Base-by-base conservation (phyloP, 2,113 vertebrate species). In the Numida meleagris region DNA sequence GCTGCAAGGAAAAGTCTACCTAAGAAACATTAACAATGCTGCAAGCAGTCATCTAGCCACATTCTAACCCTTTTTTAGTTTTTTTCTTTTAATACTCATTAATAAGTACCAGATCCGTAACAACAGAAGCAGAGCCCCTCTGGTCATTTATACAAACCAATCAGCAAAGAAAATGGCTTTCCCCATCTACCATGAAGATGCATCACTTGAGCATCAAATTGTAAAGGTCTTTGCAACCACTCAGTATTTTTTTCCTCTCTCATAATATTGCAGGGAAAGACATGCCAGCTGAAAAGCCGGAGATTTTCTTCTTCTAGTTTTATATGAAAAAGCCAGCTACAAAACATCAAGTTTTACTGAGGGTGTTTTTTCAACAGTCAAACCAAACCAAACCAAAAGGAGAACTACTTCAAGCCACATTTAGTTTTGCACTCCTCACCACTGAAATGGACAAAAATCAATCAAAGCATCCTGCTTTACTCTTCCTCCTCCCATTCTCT, bases 391-490 rank as follows among this genome's bases (percentile, higher is more conserved):
- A 71, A 84, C 8, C 20, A 72, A 72, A 73, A 50, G 42, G 20
- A 82, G 33, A 80, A 66, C 27, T 66, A 76, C 63, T 45, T 86
- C 76, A 83, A 83, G 15, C 29, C 29, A 63, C 33, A 12, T 80
- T 91, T 80, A 55, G 53, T 94, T 86, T 91, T 67, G 58, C 0
- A 2, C 57, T 89, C 48, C 53, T 94, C 36, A 76, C 7, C 24
- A 48, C 12, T 63, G 79, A 82, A 95, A 94, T 33, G 29, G 75
- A 62, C 29, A 86, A 90, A 95, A 91, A 74, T 55, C 46, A 83
- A 86, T 59, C 42, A 57, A 91, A 95, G 63, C 33, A 67, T 45
- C 29, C 19, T 59, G 23, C 14, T 33, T 90, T 55, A 43, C 24
- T 72, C 50, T 74, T 88, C 3, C n/a, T 79, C n/a, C 25, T 88